Conservation (phyloP, 2,113 vertebrate genomes). For the Tautogolabrus adspersus region DNA sequence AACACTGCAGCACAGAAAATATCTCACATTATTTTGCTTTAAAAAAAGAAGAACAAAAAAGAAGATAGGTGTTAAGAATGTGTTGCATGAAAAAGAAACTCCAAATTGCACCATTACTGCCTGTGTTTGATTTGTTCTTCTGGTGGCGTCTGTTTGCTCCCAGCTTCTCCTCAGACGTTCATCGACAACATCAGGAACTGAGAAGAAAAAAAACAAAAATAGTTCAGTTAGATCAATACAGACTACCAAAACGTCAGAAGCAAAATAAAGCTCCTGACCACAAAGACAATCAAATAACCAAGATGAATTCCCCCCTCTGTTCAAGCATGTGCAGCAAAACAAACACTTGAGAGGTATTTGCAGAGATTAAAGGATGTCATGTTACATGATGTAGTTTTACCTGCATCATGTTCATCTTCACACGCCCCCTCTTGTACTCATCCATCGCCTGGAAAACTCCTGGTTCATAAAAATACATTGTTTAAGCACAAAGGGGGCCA, state of each 20-base stretch:
- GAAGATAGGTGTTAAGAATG: no score
- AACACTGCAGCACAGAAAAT: background rate
- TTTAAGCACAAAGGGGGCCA: background rate
- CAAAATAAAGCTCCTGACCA: background rate
- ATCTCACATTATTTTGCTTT: slow-evolving; percentile 30
- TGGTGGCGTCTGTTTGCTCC: background rate
- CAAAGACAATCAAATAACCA: background rate
- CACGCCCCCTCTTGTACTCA: slow-evolving; percentile 59
- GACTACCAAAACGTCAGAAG: background rate
- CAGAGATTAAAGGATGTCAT: background rate
- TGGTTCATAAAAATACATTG: slow-evolving; percentile 37
- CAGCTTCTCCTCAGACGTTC: slow-evolving; percentile 78
- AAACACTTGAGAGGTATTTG: background rate
- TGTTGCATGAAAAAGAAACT: background rate
- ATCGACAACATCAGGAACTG: slow-evolving; percentile 85
- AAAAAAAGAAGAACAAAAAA: background rate
- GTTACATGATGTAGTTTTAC: slow-evolving; percentile 39
- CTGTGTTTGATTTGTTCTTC: slow-evolving; percentile 41
- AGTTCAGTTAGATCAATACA: background rate
- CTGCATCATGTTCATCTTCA: slow-evolving; percentile 81
- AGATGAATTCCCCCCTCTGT: background rate
- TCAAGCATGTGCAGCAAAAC: background rate
- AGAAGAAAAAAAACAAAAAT: background rate
- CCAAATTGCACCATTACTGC: background rate
- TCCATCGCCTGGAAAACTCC: slow-evolving; percentile 83